Evolutionary conservation across 2,888 invertebrate genomes (phyloP).

Genomic region (Corbicula japonica): DNA sequence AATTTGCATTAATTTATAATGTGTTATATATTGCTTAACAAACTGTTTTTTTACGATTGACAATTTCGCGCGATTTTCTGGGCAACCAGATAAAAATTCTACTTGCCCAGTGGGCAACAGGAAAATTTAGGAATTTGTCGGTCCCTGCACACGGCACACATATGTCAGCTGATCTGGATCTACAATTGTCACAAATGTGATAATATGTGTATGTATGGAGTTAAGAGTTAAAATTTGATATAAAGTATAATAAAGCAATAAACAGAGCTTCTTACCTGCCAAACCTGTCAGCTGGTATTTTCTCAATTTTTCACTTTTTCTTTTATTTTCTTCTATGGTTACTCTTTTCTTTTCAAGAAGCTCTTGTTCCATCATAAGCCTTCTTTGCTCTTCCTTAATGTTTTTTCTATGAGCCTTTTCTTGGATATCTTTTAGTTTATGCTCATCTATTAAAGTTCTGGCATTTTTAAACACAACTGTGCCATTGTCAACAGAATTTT

Average conservation of each 20-base stretch:
- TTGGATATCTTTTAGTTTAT: slow-evolving; percentile 16
- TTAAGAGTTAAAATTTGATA: background rate
- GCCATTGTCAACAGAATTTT: background rate
- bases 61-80: too few species aligned
- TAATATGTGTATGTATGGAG: background rate
- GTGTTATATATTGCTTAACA: too few species aligned
- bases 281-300: slow-evolving; percentile 53
- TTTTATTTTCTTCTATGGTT: slow-evolving; percentile 45
- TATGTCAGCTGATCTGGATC: background rate
- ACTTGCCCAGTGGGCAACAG: background rate
- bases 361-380: slow-evolving; percentile 15
- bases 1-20: too few species aligned
- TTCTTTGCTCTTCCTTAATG: slow-evolving; percentile 2
- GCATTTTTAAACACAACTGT: slow-evolving; percentile 20
- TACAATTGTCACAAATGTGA: background rate
- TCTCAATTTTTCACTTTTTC: slow-evolving; percentile 52
- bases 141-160: too few species aligned
- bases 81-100: too few species aligned
- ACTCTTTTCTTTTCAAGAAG: slow-evolving; percentile 27
- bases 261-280: slow-evolving; percentile 22
- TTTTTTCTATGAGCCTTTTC: slow-evolving; percentile 25
- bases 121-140: too few species aligned
- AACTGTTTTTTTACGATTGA: too few species aligned
- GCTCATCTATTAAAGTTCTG: slow-evolving; percentile 3
- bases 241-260: background rate